Evolutionary conservation across 2,113 vertebrate genomes (phyloP).

Genomic region (Pica pica): DNA sequence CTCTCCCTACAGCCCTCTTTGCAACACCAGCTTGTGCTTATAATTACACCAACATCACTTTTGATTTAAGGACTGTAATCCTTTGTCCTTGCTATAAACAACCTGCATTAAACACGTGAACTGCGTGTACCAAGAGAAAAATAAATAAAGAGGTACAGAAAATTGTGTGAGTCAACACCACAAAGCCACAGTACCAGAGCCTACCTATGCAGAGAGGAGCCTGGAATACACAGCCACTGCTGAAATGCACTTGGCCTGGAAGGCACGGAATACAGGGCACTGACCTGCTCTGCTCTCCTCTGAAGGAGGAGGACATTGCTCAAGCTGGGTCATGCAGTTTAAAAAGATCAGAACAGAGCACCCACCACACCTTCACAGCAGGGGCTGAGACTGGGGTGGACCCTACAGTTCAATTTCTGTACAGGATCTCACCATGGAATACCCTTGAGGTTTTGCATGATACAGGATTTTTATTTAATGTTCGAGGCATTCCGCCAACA

Average conservation of each 20-base stretch:
- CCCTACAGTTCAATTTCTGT: neutral
- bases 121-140: conserved; percentile 46
- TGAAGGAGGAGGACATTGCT: neutral
- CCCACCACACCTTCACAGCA: neutral
- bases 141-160: conserved; percentile 57
- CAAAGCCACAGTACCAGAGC: neutral
- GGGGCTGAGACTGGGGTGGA: neutral
- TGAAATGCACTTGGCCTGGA: neutral
- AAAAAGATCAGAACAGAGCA: neutral
- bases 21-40: conserved; percentile 34
- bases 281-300: neutral
- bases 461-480: neutral
- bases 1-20: conserved; percentile 62
- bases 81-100: conserved; percentile 67
- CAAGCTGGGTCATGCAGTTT: neutral
- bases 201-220: neutral
- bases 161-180: neutral
- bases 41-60: conserved; percentile 59
- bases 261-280: rapidly evolving
- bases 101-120: conserved; percentile 57
- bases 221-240: neutral
- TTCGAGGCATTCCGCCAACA: neutral
- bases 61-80: conserved; percentile 71
- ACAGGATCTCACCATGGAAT: neutral
- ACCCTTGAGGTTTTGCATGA: neutral